Evolutionary conservation across 35 echinoderm and acorn worm genomes (phyloP).

Genomic region (Apostichopus parvimensis): DNA sequence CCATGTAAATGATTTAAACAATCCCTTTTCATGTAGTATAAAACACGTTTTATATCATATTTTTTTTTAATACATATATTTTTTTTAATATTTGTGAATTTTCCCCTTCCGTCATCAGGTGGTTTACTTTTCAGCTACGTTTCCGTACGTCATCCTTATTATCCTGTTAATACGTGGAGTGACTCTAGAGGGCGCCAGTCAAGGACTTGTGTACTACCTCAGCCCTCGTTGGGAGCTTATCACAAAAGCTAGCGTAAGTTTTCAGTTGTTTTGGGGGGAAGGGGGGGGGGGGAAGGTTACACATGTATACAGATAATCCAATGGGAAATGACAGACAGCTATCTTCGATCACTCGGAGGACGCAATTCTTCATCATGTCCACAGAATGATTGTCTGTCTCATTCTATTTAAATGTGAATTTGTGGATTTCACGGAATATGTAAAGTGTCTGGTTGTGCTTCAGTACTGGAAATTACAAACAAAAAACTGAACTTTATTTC

Average conservation of each 20-base stretch:
- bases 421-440: no score
- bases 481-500: no score
- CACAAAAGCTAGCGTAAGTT: slow-evolving; percentile 50
- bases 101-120: slow-evolving; percentile 48
- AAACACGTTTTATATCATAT: neutral
- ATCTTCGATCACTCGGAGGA: no score
- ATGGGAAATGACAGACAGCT: no score
- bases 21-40: neutral
- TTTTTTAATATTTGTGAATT: neutral
- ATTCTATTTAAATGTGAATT: no score
- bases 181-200: slow-evolving; percentile 71
- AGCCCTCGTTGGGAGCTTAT: slow-evolving; percentile 60
- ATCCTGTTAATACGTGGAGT: slow-evolving; percentile 75
- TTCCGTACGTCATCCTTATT: slow-evolving; percentile 76
- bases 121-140: slow-evolving; percentile 85
- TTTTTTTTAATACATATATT: neutral
- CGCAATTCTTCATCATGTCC: no score
- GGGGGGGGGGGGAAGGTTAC: no score
- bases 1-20: neutral
- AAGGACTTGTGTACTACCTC: slow-evolving; percentile 78
- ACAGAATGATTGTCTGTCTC: no score
- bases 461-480: no score
- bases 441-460: no score
- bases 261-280: neutral
- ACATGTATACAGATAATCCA: no score